Evolutionary conservation across 2,888 invertebrate species (phyloP).

Genomic region (Cylloceria caligata): DNA sequence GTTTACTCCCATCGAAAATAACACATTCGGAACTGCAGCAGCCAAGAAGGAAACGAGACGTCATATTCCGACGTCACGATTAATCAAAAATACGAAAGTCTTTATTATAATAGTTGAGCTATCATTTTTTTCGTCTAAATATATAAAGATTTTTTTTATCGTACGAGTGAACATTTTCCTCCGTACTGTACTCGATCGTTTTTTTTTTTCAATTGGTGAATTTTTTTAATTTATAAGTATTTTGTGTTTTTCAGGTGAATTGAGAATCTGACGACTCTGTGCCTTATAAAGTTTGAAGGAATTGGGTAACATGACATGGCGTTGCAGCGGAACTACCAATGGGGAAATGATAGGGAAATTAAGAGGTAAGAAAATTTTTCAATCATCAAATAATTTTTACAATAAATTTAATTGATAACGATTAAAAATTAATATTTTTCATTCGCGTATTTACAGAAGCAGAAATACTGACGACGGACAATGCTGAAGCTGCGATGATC

Average conservation of each 20-base stretch:
- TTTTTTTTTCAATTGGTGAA: background rate
- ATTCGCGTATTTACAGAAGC: conserved; percentile 87
- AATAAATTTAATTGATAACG: too few species aligned
- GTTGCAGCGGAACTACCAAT: conserved; percentile 94
- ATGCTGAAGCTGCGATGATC: conserved; percentile 93
- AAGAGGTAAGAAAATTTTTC: conserved; percentile 87
- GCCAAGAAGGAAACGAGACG: background rate
- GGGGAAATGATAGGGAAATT: conserved; percentile 92
- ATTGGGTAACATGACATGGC: conserved; percentile 92
- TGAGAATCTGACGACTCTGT: conserved; percentile 4
- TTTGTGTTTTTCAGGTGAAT: conserved; percentile 28
- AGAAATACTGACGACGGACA: conserved; percentile 91
- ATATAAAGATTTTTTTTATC: background rate
- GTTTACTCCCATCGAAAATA: conserved; percentile 45
- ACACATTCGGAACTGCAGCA: background rate
- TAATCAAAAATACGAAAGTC: background rate
- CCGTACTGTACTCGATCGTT: background rate
- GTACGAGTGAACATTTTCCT: background rate
- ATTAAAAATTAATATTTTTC: background rate
- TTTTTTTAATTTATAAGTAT: background rate
- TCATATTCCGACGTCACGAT: background rate
- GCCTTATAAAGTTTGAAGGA: background rate
- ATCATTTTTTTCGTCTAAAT: background rate
- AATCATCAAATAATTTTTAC: background rate
- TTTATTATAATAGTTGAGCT: background rate